Percentiles rank a stretch among this genome's conserved stretches.
Evolutionary conservation across 2,888 invertebrate species (phyloP).

Genomic region (Dryocosmus kuriphilus): DNA sequence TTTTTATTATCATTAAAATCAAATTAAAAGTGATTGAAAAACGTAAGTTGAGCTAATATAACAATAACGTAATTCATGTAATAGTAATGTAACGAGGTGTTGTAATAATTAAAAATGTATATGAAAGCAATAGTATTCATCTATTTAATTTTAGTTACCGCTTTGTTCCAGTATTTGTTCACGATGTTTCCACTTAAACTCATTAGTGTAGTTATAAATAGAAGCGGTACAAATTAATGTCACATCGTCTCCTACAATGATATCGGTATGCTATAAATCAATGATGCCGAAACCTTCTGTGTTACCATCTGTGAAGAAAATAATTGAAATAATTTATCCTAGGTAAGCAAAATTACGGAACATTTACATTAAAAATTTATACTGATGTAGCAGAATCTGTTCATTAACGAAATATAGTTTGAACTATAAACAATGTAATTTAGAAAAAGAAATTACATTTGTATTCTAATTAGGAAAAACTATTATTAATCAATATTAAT

Average conservation of each 20-base stretch:
- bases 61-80: too few species aligned
- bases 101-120: neutral
- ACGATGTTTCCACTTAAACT: conserved; percentile 79
- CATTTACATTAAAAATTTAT: neutral
- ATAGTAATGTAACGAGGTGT: neutral
- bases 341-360: neutral
- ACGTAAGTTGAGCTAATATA: too few species aligned
- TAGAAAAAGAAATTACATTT: too few species aligned
- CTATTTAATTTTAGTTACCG: neutral
- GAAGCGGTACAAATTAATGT: conserved; percentile 81
- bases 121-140: neutral
- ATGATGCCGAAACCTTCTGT: conserved; percentile 77
- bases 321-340: conserved; percentile 19
- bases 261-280: conserved; percentile 55
- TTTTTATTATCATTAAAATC: too few species aligned
- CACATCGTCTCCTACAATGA: conserved; percentile 80
- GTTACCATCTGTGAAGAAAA: conserved; percentile 75
- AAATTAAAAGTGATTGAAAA: too few species aligned
- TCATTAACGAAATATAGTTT: too few species aligned
- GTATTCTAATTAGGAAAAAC: neutral
- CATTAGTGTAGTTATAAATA: conserved; percentile 74
- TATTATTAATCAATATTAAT: conserved; percentile 4
- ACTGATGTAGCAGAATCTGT: neutral
- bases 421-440: too few species aligned
- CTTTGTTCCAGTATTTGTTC: conserved; percentile 73